These are phyloP conservation scores for Bombylius major DNA, from an alignment of 2,888 invertebrate species.

Conservation along the genomic window DNA sequence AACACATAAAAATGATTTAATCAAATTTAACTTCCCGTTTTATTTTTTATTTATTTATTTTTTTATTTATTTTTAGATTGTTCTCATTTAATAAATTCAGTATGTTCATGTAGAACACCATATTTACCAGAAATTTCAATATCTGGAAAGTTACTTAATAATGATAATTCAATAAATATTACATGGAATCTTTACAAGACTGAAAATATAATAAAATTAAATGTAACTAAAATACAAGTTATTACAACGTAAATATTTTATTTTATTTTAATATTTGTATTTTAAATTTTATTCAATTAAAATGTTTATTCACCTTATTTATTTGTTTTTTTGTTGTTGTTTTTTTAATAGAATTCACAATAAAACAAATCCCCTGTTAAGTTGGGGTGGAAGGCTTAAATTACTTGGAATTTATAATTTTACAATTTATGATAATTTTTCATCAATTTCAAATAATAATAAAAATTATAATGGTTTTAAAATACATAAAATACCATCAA, in stretches of 20 bases:
- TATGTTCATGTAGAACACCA: conserved; percentile 24
- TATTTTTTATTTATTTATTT: not conserved
- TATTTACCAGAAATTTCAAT: conserved; percentile 21
- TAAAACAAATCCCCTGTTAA: conserved; percentile 26
- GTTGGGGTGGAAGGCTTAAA: conserved; percentile 25
- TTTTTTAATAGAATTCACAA: conserved; percentile 22
- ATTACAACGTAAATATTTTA: not conserved
- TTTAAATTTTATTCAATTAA: too few species aligned
- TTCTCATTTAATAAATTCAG: conserved; percentile 15
- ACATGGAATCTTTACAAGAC: not conserved
- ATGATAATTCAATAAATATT: conserved; percentile 10
- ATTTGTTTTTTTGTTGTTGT: too few species aligned
- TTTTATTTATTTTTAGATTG: conserved; percentile 21
- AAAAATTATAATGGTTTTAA: not conserved
- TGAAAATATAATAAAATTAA: conserved; percentile 11
- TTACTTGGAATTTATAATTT: not conserved
- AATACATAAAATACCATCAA: not conserved
- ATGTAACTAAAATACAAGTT: conserved; percentile 8
- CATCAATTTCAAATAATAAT: not conserved
- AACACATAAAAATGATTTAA: too few species aligned
- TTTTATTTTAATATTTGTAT: not conserved
- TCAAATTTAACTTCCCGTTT: too few species aligned
- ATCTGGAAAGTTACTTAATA: conserved; percentile 18
- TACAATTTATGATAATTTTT: not conserved
- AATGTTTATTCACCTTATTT: too few species aligned